Conservation (phyloP, 2,888 invertebrate species). For the Cryptocheilus praepositus region DNA sequence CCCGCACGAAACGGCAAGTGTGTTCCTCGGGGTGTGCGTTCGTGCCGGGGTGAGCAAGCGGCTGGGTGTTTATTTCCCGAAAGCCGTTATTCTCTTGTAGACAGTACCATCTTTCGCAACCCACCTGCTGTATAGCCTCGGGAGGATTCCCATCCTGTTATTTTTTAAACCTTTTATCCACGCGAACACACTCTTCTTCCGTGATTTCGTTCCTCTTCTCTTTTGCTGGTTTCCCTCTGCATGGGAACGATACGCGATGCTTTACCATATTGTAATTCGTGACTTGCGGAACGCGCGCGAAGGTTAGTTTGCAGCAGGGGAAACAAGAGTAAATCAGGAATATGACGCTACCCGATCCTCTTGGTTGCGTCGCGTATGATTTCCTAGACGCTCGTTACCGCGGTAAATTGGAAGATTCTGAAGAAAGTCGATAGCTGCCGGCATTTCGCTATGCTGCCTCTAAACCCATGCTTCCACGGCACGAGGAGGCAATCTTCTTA, state of each 20-base stretch:
- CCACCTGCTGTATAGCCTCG: slow-evolving; percentile 16
- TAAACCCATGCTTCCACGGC: not conserved
- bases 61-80: slow-evolving; percentile 32
- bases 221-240: not conserved
- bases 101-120: slow-evolving; percentile 32
- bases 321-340: no score
- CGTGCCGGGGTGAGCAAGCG: no score
- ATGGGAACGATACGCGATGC: not conserved
- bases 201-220: not conserved
- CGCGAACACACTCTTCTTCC: not conserved
- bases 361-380: no score
- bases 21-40: no score
- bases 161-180: not conserved
- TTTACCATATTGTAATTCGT: no score
- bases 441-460: not conserved
- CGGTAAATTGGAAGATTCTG: not conserved
- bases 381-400: no score
- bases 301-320: no score
- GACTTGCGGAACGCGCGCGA: no score
- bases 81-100: slow-evolving; percentile 47
- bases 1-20: no score
- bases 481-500: slow-evolving; percentile 9
- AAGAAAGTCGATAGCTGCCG: not conserved
- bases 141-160: slow-evolving; percentile 6
- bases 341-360: no score